Evolutionary conservation across 2,797 vertebrate species (phyloP), one percentile per base, ranked within the genome.

Genomic region (Acanthopagrus latus): DNA sequence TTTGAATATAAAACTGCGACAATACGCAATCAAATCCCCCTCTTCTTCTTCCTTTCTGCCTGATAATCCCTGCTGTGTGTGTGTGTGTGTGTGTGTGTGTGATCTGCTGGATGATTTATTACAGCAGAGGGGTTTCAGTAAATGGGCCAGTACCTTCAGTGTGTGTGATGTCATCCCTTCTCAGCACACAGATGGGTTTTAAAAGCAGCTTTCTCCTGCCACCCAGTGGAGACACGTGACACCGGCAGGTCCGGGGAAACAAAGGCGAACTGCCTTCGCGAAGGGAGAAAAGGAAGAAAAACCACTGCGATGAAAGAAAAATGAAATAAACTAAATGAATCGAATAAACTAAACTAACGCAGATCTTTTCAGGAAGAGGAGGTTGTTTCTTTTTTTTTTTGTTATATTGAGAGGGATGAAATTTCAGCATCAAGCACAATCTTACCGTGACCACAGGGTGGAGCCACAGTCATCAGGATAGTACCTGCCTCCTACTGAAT

Each of bases 151-250:
- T 65, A 44, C 62, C 76, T 81, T 71, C 55, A 23, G 12, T 11
- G 74, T 11, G 74, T 43, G 68, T 91, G 86, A 93, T 4, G 81
- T 91, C 82, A 90, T 87, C 23, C n/a, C 60, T 81, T 71, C 3
- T 75, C 43, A 27, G 60, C 27, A 27, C 12, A 41, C 3, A 43
- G 17, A 12, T 12, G 8, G n/a, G 46, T n/a, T 33, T 5, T 68
- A 64, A 20, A 20, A 43, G 56, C 29, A 50, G 85, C 65, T 75
- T 56, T 71, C 71, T 86, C 1, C 88, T 90, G 89, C 84, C 90
- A 81, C 82, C 91, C 23, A 50, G 86, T 90, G 92, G 86, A 20
- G 0, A 58, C 21, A 63, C 0, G n/a, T 7, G 18, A 17, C 62
- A 76, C 0, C 33, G 69, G 57, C 77, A 71, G 23, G 0, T 8